Conservation (phyloP, 2,113 vertebrate species). For the Marmota monax region DNA sequence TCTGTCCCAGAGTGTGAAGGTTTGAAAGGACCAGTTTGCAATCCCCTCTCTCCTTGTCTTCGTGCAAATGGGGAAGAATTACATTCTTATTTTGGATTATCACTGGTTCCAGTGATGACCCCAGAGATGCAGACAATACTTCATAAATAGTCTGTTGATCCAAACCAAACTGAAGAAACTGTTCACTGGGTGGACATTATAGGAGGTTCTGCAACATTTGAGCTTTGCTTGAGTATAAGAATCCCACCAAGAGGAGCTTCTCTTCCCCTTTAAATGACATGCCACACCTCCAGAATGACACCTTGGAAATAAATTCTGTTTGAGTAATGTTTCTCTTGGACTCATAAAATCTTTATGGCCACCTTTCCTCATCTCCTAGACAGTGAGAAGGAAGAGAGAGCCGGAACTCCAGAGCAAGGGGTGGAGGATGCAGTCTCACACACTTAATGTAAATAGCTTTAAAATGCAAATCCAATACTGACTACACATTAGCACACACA, state of each 20-base stretch:
- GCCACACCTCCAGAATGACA: conserved; percentile 51
- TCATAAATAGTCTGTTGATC: conserved; percentile 37
- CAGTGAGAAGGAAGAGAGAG: conserved; percentile 29
- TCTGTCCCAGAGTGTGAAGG: background rate
- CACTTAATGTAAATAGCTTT: conserved; percentile 69
- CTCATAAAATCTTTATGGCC: conserved; percentile 81
- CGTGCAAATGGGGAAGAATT: background rate
- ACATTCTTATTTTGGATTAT: background rate
- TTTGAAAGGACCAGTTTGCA: background rate
- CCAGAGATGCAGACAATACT: background rate
- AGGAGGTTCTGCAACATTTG: conserved; percentile 46
- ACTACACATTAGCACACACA: background rate
- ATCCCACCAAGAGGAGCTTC: conserved; percentile 42
- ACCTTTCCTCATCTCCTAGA: conserved; percentile 71
- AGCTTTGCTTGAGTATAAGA: conserved; percentile 55
- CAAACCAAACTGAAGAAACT: conserved; percentile 61
- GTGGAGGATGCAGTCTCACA: conserved; percentile 37
- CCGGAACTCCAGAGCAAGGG: conserved; percentile 52
- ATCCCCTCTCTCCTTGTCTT: background rate
- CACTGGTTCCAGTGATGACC: conserved; percentile 6
- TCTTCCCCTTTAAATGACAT: conserved; percentile 66
- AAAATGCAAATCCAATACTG: conserved; percentile 58
- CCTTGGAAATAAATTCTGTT: conserved; percentile 76
- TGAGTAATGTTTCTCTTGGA: conserved; percentile 80
- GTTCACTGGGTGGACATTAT: conserved; percentile 40